Conservation (phyloP, 2,113 vertebrate species). For the Dicrurus megarhynchus region DNA sequence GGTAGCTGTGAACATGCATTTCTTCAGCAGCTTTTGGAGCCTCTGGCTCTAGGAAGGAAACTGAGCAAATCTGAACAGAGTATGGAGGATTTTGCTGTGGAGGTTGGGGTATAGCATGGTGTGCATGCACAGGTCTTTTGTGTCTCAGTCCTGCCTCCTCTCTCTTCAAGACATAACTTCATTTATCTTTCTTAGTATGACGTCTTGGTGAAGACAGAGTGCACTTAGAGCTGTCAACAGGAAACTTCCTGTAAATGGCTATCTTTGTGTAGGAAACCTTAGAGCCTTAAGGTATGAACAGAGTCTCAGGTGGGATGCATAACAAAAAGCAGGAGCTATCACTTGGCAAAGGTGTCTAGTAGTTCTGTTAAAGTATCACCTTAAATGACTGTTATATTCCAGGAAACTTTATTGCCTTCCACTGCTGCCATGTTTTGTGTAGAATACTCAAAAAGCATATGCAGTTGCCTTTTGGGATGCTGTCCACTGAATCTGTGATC, state of each 20-base stretch:
- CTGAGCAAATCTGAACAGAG: neutral
- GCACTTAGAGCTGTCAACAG: neutral
- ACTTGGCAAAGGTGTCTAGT: neutral
- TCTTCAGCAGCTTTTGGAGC: neutral
- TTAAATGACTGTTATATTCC: neutral
- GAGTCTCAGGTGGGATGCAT: neutral
- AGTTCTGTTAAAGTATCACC: neutral
- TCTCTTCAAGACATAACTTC: neutral
- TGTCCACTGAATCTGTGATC: neutral
- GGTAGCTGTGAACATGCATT: neutral
- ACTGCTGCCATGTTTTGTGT: neutral
- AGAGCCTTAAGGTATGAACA: neutral
- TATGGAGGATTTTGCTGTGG: neutral
- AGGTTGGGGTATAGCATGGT: neutral
- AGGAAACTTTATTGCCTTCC: neutral
- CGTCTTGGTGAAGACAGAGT: neutral
- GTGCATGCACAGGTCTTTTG: rapidly evolving
- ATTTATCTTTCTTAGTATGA: neutral
- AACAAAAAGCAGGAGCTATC: neutral
- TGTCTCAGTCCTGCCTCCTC: neutral
- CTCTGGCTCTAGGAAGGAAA: neutral
- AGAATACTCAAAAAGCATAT: neutral
- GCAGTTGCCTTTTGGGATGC: neutral
- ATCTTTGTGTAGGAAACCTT: neutral
- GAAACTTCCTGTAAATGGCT: neutral